Conservation (phyloP, 2,888 invertebrate species). For the Neoitamus cyanurus region DNA sequence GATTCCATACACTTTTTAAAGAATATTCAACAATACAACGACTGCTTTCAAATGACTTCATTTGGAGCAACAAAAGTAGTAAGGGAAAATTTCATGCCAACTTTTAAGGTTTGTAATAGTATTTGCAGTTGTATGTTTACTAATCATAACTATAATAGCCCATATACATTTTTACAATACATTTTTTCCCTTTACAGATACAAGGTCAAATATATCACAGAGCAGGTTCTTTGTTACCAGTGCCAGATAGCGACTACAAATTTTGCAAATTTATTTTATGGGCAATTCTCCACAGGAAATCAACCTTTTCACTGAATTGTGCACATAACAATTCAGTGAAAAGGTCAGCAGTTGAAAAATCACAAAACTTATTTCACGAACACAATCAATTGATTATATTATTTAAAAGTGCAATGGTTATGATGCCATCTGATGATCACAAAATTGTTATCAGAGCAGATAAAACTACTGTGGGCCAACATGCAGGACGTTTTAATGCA, state of each 20-base stretch:
- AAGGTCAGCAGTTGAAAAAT: slow-evolving; percentile 50
- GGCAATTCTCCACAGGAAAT: slow-evolving; percentile 32
- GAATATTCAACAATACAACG: slow-evolving; percentile 39
- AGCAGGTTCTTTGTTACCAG: slow-evolving; percentile 10
- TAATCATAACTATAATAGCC: background rate
- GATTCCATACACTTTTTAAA: slow-evolving; percentile 50
- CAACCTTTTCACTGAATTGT: background rate
- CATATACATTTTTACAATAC: background rate
- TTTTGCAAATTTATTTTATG: slow-evolving; percentile 41
- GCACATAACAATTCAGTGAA: slow-evolving; percentile 30
- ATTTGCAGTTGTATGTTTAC: slow-evolving; percentile 3
- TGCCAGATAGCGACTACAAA: slow-evolving; percentile 26
- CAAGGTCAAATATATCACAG: slow-evolving; percentile 8
- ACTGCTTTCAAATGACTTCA: slow-evolving; percentile 38
- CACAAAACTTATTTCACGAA: slow-evolving; percentile 46
- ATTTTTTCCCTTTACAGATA: background rate
- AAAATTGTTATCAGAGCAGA: slow-evolving; percentile 60
- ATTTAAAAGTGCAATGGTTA: slow-evolving; percentile 57
- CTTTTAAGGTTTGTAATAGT: slow-evolving; percentile 29
- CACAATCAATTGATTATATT: slow-evolving; percentile 55
- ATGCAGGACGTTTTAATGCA: slow-evolving; percentile 60
- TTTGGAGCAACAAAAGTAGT: slow-evolving; percentile 45
- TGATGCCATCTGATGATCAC: slow-evolving; percentile 58
- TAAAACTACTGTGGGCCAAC: slow-evolving; percentile 58
- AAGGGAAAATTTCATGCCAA: slow-evolving; percentile 47